Percentiles rank a stretch among this genome's conserved stretches.
Evolutionary conservation across 2,797 vertebrate genomes (phyloP).

Genomic region (Enteromius mattozi): DNA sequence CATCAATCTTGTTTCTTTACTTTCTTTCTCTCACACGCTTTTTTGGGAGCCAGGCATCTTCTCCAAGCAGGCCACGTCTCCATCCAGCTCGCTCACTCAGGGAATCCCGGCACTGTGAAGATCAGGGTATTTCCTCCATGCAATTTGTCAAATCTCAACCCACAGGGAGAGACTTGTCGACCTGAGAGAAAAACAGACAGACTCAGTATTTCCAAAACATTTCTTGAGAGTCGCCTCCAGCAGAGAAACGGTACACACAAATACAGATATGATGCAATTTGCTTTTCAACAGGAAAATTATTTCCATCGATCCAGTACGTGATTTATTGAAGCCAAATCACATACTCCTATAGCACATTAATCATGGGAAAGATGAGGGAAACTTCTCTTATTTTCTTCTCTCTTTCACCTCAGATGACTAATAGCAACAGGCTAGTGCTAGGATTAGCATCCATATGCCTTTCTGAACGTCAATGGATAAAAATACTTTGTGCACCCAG

Average conservation of each 20-base stretch:
- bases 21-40: not conserved
- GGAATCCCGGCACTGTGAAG: slow-evolving; percentile 65
- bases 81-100: slow-evolving; percentile 42
- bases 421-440: not conserved
- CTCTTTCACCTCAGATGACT: slow-evolving; percentile 7
- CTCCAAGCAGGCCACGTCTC: slow-evolving; percentile 10
- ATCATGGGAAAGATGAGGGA: slow-evolving; percentile 50
- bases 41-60: slow-evolving; percentile 11
- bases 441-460: not conserved
- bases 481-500: not conserved
- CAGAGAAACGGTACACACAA: slow-evolving; percentile 30
- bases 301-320: slow-evolving; percentile 54
- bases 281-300: slow-evolving; percentile 46
- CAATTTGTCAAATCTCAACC: slow-evolving; percentile 59
- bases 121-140: slow-evolving; percentile 63
- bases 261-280: slow-evolving; percentile 4
- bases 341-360: slow-evolving; percentile 53
- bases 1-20: slow-evolving; percentile 29
- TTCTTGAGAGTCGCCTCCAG: slow-evolving; percentile 40
- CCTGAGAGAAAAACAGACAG: slow-evolving; percentile 49
- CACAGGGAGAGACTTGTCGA: slow-evolving; percentile 57
- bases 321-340: slow-evolving; percentile 43
- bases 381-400: not conserved
- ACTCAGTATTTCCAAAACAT: slow-evolving; percentile 62
- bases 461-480: not conserved